These are phyloP conservation scores for Adineta ricciae DNA, from an alignment of 2,888 invertebrate genomes.

Conservation along the genomic window DNA sequence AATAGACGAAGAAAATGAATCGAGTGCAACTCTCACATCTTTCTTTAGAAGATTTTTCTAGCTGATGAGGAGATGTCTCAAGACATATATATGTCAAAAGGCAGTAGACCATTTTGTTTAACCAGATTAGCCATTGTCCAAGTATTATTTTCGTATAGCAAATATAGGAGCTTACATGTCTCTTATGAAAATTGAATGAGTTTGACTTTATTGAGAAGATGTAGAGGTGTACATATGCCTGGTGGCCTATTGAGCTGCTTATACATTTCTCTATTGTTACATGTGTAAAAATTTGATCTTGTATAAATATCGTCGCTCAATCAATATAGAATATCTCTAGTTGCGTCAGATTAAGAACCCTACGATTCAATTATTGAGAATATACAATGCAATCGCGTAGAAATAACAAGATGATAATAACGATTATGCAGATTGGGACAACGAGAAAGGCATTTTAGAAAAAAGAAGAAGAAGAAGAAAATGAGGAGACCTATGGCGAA, in stretches of 20 bases:
- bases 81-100: neutral
- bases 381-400: neutral
- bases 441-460: neutral
- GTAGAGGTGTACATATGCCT: neutral
- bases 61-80: neutral
- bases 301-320: neutral
- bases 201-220: neutral
- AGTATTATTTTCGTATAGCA: neutral
- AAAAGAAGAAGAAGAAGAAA: neutral
- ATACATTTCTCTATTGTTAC: neutral
- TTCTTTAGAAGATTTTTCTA: neutral
- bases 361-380: neutral
- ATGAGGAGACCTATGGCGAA: neutral
- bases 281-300: constrained; percentile 5
- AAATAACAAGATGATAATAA: neutral
- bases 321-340: neutral
- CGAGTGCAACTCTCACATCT: neutral
- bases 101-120: neutral
- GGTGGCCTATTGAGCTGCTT: neutral
- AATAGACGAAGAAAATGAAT: neutral
- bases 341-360: neutral
- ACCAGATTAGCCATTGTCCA: neutral
- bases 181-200: neutral
- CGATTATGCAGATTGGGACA: neutral
- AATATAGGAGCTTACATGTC: neutral